These are phyloP conservation scores for Paradoxurus hermaphroditus DNA, from an alignment of 2,113 vertebrate species.

Conservation along the genomic window DNA sequence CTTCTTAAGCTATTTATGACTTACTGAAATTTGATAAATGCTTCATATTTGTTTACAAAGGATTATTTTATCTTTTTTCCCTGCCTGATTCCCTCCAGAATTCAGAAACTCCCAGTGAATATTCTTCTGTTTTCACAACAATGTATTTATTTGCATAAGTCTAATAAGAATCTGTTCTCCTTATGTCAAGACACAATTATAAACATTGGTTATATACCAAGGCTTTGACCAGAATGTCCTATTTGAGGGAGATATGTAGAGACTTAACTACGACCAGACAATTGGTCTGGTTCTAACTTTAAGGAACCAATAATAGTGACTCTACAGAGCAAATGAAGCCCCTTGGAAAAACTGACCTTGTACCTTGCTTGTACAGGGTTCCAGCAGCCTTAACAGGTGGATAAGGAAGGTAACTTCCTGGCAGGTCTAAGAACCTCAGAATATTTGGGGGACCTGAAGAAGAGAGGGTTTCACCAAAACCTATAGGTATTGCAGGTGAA, in stretches of 20 bases:
- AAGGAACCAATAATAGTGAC: background rate
- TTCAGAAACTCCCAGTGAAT: background rate
- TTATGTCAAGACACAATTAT: background rate
- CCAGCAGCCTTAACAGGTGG: background rate
- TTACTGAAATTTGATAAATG: background rate
- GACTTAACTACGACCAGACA: background rate
- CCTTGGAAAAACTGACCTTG: background rate
- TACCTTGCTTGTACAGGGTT: background rate
- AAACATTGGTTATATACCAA: background rate
- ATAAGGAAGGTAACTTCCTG: background rate
- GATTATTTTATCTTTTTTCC: background rate
- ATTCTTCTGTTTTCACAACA: background rate
- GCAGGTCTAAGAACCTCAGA: background rate
- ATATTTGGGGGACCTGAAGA: background rate
- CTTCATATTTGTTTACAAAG: too few species aligned
- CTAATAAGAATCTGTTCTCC: background rate
- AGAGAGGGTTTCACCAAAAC: background rate
- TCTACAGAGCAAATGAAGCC: background rate
- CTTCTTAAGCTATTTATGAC: background rate
- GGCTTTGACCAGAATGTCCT: background rate
- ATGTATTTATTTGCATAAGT: background rate
- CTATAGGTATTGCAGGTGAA: background rate
- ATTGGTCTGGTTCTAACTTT: background rate
- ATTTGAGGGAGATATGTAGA: background rate
- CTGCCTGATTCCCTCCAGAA: background rate